Base-by-base conservation (phyloP, 1,140 invertebrate species). In the Parapsyche elsis region DNA sequence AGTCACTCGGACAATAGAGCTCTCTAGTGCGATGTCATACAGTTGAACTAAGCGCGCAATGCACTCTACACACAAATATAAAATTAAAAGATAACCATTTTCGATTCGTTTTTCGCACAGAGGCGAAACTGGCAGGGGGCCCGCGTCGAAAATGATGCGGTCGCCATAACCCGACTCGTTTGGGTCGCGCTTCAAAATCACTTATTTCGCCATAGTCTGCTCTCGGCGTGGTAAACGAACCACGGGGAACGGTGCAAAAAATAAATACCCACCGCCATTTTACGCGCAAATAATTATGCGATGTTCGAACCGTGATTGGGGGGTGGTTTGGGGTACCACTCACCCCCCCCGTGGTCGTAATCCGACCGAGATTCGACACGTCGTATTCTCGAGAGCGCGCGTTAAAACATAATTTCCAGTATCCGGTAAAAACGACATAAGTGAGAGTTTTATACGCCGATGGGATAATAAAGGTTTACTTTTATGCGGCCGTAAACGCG, bases 401-500 rank as follows among this genome's bases (percentile, higher is more conserved):
- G 71, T 79, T 79, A 81, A 81, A 79, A 49, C 74, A 80, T 83
- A 83, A 83, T 83, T 83, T 80, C 79, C 64, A 74, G 78, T 78
- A 75, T 82, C 79, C 71, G 67, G 79, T 88, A 88, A 89, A 89
- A 89, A 89, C 87, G 84, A 84, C 84, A 87, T 88, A 88, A 89
- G 88, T 86, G 86, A 85, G 85, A 88, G 85, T 88, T 89, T 89
- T 89, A 89, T 87, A 86, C 85, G 86, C 86, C 84, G 83, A 85
- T 84, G 84, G 49, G 85, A 86, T 88, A 87, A 88, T 89, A 89
- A 89, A 89, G 87, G 87, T 87, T 88, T 88, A 88, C 86, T 89
- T 89, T 89, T 89, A 89, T 89, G 87, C 82, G 87, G 49, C 87
- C 87, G 87, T 89, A 89, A 89, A 89, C 84, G 86, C 85, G 87